A percentile compares a stretch with the other conserved stretches of the same genome.
These are phyloP conservation scores for Pegoplata infirma DNA, from an alignment of 2,888 invertebrate genomes.

Conservation along the genomic window DNA sequence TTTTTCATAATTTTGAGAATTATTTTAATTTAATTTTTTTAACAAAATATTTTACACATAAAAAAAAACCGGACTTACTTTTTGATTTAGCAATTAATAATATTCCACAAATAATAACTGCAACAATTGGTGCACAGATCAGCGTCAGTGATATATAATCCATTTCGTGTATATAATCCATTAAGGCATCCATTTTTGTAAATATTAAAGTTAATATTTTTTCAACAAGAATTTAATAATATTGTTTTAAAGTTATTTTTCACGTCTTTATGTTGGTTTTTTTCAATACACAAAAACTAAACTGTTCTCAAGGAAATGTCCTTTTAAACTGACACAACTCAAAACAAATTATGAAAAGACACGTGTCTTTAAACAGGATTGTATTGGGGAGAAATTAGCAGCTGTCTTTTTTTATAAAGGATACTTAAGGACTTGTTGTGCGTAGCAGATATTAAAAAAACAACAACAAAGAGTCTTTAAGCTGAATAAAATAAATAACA, in stretches of 20 bases:
- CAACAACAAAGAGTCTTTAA: slow-evolving; percentile 8
- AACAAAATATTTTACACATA: no score
- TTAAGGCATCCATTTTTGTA: slow-evolving; percentile 39
- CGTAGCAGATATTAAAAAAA: not conserved
- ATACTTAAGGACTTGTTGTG: slow-evolving; percentile 22
- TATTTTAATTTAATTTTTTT: no score
- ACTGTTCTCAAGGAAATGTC: slow-evolving; percentile 26
- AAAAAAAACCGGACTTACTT: slow-evolving; percentile 54
- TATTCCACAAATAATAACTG: slow-evolving; percentile 45
- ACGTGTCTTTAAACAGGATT: not conserved
- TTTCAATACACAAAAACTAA: not conserved
- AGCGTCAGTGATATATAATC: slow-evolving; percentile 43
- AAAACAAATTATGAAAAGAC: not conserved
- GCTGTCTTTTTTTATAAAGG: slow-evolving; percentile 13
- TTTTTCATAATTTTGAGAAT: no score
- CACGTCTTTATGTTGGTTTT: not conserved
- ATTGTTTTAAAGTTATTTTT: not conserved
- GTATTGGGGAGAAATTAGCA: not conserved
- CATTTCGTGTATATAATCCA: slow-evolving; percentile 36
- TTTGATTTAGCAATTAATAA: slow-evolving; percentile 35
- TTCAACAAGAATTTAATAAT: not conserved
- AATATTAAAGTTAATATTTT: not conserved
- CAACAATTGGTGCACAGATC: slow-evolving; percentile 37
- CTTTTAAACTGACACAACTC: slow-evolving; percentile 10
- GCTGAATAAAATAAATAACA: not conserved